phyloP scores from a whole-genome alignment of 2,888 invertebrate species.

The Erynnis tages region DNA sequence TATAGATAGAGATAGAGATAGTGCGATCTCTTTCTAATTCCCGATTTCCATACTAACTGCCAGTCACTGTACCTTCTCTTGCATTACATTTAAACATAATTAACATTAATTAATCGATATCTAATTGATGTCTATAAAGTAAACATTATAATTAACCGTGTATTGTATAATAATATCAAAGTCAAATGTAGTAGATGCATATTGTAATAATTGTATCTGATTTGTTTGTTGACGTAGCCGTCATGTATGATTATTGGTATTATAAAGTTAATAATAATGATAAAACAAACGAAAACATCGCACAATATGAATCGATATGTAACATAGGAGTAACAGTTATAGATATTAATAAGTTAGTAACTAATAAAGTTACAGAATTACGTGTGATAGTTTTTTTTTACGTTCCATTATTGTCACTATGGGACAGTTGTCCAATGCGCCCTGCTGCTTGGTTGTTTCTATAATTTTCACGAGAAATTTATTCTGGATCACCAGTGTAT shows the following conservation, averaged over 20 bases:
- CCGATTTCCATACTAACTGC: slow-evolving; percentile 1
- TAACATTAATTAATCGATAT: slow-evolving; percentile 48
- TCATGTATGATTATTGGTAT: slow-evolving; percentile 56
- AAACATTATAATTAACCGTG: slow-evolving; percentile 48
- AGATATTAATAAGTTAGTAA: slow-evolving; percentile 56
- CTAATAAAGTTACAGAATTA: slow-evolving; percentile 46
- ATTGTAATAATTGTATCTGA: slow-evolving; percentile 46
- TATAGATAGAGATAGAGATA: background rate
- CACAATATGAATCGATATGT: slow-evolving; percentile 77
- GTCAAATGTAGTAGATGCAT: slow-evolving; percentile 57
- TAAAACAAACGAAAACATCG: slow-evolving; percentile 70
- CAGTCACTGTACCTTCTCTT: slow-evolving; percentile 37
- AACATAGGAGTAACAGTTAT: slow-evolving; percentile 68
- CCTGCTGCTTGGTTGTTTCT: slow-evolving; percentile 13
- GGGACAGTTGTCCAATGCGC: slow-evolving; percentile 19
- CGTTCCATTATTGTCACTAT: slow-evolving; percentile 36
- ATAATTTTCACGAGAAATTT: slow-evolving; percentile 10
- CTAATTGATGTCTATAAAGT: slow-evolving; percentile 76
- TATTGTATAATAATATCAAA: slow-evolving; percentile 56
- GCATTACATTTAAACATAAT: slow-evolving; percentile 56
- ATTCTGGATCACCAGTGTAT: slow-evolving; percentile 16
- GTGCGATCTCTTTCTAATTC: background rate
- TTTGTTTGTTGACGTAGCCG: slow-evolving; percentile 68
- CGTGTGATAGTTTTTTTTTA: slow-evolving; percentile 43
- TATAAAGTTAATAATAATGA: slow-evolving; percentile 54